Conservation (phyloP, 1,140 invertebrate genomes). For the Bombyx mandarina region DNA sequence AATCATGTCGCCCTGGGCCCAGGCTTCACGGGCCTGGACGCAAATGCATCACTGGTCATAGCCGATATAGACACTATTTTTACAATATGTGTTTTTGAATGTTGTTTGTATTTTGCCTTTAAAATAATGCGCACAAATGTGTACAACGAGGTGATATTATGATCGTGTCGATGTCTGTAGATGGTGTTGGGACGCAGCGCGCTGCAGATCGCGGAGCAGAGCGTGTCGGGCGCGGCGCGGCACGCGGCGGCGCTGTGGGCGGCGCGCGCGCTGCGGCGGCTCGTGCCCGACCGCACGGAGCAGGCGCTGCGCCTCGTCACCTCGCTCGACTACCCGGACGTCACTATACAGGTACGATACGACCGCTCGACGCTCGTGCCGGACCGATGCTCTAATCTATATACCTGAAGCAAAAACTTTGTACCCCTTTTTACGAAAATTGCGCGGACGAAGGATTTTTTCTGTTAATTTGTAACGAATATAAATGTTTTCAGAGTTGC, state of each 20-base stretch:
- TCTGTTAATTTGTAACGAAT: not conserved
- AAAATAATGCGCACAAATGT: not conserved
- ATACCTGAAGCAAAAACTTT: no score
- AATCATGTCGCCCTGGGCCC: no score
- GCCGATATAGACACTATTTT: no score
- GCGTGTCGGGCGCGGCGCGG: constrained; percentile 74
- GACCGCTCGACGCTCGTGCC: no score
- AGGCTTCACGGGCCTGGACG: no score
- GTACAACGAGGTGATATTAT: no score
- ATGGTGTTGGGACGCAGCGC: constrained; percentile 76
- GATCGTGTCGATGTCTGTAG: constrained; percentile 14
- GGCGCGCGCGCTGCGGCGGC: constrained; percentile 78
- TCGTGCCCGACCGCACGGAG: constrained; percentile 74
- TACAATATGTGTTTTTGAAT: not conserved
- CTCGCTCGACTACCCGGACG: constrained; percentile 73
- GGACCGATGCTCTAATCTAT: no score
- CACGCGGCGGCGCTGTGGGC: constrained; percentile 81
- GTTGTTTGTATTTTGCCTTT: not conserved
- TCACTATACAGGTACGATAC: constrained; percentile 70
- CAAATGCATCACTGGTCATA: no score
- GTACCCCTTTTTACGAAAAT: no score
- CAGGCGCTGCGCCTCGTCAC: constrained; percentile 77
- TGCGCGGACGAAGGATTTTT: no score
- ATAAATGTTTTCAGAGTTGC: constrained; percentile 76
- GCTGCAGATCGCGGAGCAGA: constrained; percentile 79